Base-by-base conservation (phyloP, 2,888 invertebrate genomes). In the Chloromyia formosa region DNA sequence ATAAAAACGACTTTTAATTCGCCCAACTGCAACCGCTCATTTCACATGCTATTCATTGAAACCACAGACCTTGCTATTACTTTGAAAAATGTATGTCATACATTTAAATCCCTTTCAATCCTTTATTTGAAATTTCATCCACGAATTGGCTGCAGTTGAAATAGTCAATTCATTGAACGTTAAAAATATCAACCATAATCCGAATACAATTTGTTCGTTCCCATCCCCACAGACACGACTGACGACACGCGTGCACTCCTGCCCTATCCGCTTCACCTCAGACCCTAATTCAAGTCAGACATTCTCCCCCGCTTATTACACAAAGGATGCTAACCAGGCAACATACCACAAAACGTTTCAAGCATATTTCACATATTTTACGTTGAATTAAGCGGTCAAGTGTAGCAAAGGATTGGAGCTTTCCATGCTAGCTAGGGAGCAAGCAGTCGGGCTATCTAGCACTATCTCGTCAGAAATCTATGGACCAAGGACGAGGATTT, bases 351-450 rank as follows among this genome's bases (percentile, higher is more conserved):
- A 62, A 35, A 62, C 62, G 62, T 42, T 62, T 62, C 10, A 40
- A 62, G 18, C 42, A 62, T 62, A 62, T 62, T 62, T 62, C 62
- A 62, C 35, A 62, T 62, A 62, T 62, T 62, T 62, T 62, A 40
- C 62, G 23, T 62, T 62, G 62, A 62, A 62, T 62, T 62, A 40
- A 62, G 62, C 62, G 9, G 62, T 62, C 49, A 49, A 49, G 16
- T 49, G 49, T 49, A n/a, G 49, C 16, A 1, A 3, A n/a, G 49
- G 49, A 49, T 49, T 49, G 10, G 2, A 49, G 49, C 16, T n/a
- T 49, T 49, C 14, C 12, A 10, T 49, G 12, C n/a, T n/a, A 49
- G 1, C 49, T n/a, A 49, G 3, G 27, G 2, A 35, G 27, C 27
- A 7, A 49, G 49, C 49, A 49, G 16, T 12, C 16, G 14, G 49